A percentile compares a stretch with the other conserved stretches of the same genome.
These are phyloP conservation scores for Drosophila santomea DNA, from an alignment of 1,140 invertebrate genomes.

Conservation along the genomic window DNA sequence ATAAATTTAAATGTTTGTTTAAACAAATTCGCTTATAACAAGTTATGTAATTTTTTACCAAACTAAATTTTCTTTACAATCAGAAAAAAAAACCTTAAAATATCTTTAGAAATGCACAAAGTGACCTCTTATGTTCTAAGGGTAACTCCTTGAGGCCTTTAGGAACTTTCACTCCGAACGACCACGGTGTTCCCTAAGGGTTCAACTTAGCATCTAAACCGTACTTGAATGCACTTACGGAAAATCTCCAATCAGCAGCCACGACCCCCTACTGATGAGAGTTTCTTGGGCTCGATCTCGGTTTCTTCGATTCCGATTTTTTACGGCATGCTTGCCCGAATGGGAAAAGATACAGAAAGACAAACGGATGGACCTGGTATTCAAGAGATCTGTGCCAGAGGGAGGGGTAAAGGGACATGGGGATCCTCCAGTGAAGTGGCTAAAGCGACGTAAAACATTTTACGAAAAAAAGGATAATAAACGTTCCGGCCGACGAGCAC, in stretches of 20 bases:
- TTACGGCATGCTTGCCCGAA: conserved; percentile 16
- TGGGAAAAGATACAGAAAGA: conserved; percentile 14
- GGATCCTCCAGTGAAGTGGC: conserved; percentile 53
- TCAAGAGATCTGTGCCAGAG: conserved; percentile 37
- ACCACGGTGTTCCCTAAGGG: conserved; percentile 40
- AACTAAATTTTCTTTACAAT: too few relatives aligned
- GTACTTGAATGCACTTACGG: conserved; percentile 75
- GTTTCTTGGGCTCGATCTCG: conserved; percentile 24
- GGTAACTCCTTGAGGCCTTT: neutral
- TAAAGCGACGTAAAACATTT: conserved; percentile 69
- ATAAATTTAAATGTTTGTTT: too few relatives aligned
- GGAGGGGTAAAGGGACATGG: conserved; percentile 6
- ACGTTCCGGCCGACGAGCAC: conserved; percentile 32
- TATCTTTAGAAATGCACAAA: too few relatives aligned
- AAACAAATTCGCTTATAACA: too few relatives aligned
- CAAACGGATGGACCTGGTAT: conserved; percentile 45
- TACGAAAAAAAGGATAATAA: conserved; percentile 33
- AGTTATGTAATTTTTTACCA: too few relatives aligned
- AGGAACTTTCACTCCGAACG: neutral
- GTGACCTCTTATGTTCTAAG: neutral
- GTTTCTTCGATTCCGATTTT: conserved; percentile 17
- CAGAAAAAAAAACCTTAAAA: too few relatives aligned
- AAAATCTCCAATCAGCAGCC: conserved; percentile 73
- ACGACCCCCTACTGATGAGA: conserved; percentile 77
- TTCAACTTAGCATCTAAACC: conserved; percentile 28